Percentiles rank a stretch among this genome's conserved stretches.
Conservation (phyloP, 2,797 vertebrate species). For the Silurus lanzhouensis region DNA sequence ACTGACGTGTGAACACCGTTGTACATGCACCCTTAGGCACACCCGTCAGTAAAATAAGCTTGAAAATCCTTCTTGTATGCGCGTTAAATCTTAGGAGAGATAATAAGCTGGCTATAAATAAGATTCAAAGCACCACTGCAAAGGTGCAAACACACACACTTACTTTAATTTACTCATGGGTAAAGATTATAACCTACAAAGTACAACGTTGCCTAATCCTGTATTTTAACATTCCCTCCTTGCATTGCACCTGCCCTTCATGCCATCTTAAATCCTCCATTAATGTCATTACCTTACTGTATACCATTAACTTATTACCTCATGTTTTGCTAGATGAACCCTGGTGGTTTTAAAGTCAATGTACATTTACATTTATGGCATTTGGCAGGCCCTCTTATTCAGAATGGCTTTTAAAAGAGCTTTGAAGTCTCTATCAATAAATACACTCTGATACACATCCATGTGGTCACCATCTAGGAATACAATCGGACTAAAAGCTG, state of each 20-base stretch:
- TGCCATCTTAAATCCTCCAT: background rate
- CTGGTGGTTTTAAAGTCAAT: background rate
- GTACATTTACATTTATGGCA: background rate
- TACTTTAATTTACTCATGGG: background rate
- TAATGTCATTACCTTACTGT: background rate
- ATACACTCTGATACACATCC: no score
- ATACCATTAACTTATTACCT: background rate
- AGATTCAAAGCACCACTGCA: conserved; percentile 3
- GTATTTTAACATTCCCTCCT: background rate
- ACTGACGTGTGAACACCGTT: conserved; percentile 48
- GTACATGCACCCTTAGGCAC: conserved; percentile 8
- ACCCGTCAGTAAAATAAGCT: background rate
- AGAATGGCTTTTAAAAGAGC: no score
- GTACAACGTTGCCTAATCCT: no score
- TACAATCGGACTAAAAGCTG: no score
- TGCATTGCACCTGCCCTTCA: background rate
- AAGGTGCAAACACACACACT: background rate
- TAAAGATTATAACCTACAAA: background rate
- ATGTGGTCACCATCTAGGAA: no score
- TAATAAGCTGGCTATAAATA: conserved; percentile 20
- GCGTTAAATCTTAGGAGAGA: conserved; percentile 7
- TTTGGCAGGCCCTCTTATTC: no score
- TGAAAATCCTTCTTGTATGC: background rate
- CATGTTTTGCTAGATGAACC: background rate
- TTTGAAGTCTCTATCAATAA: no score